Evolutionary conservation across 2,113 vertebrate species (phyloP), one percentile per base, ranked within the genome.

Genomic region (Indri indri): DNA sequence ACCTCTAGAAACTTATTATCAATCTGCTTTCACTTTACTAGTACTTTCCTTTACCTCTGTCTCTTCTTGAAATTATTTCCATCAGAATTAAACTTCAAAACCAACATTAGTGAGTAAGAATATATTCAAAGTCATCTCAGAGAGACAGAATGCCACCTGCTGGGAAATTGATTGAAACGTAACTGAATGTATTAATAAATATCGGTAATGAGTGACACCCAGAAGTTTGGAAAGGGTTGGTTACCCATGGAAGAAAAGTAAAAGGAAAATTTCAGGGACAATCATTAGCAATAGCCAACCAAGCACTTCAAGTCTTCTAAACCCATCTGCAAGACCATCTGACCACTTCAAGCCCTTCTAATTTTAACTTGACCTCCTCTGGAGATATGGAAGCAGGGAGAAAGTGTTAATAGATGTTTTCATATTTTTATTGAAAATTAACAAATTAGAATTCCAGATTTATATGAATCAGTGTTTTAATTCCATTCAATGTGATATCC

Each of bases 271-370:
- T 25, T 45, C 34, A 88, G 57, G 3, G 3, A 73, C 37, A 88
- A 63, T 85, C 54, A 73, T n/a, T 37, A 63, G 0, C 37, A 76
- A 71, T 61, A 57, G 59, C 30, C 52, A 84, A 22, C 16, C 14
- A 91, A 96, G 14, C 76, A 34, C 42, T 50, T 70, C 22, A 82
- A 88, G 34, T 94, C 79, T 91, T 81, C 76, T 63, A 94, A 94
- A 81, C 4, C 12, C 66, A 94, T 81, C 90, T 92, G 70, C 22
- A 95, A 91, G 42, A n/a, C 88, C 88, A 63, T 91, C 42, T 66
- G 59, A 97, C 5, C 5, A 47, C 17, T 42, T 70, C 68, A 20
- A 63, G 14, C 5, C 13, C 12, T 73, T 74, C 45, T 54, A 70
- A 52, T 54, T 77, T 65, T 32, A 77, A 88, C 4, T 92, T 94